Conservation (phyloP, 2,113 vertebrate species). For the Epinephelus moara region DNA sequence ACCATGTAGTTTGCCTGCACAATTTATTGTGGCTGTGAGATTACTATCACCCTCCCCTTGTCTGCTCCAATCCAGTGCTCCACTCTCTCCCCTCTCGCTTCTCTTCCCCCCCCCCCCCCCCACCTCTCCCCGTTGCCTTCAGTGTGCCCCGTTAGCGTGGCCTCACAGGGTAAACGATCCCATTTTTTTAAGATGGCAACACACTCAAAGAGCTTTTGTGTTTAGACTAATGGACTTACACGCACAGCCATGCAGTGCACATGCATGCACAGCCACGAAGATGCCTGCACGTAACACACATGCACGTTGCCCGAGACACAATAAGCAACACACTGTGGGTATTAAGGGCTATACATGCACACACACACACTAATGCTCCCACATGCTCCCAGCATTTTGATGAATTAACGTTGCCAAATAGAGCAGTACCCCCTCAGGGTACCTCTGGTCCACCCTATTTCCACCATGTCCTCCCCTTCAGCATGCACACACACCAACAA, state of each 20-base stretch:
- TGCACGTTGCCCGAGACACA: background rate
- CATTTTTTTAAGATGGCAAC: slow-evolving; percentile 41
- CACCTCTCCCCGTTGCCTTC: slow-evolving; percentile 2
- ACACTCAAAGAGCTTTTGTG: slow-evolving; percentile 46
- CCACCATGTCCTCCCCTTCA: background rate
- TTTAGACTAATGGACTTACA: slow-evolving; percentile 16
- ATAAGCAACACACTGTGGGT: background rate
- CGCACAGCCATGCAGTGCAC: background rate
- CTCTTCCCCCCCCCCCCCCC: background rate
- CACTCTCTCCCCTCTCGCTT: background rate
- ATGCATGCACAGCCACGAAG: background rate
- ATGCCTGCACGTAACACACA: background rate
- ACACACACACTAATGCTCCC: background rate
- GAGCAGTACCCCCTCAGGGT: slow-evolving; percentile 43
- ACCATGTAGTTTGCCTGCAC: slow-evolving; percentile 9
- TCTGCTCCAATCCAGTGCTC: slow-evolving; percentile 61
- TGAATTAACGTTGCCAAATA: slow-evolving; percentile 30
- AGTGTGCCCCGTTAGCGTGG: slow-evolving; percentile 44
- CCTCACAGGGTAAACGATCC: slow-evolving; percentile 51
- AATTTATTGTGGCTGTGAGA: slow-evolving; percentile 41
- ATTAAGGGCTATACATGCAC: background rate
- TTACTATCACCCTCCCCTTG: slow-evolving; percentile 55
- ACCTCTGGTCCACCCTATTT: slow-evolving; percentile 38
- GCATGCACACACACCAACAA: slow-evolving; percentile 24
- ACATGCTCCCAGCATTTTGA: slow-evolving; percentile 30